Conservation (phyloP, 2,888 invertebrate genomes). For the Ectemnius continuus region DNA sequence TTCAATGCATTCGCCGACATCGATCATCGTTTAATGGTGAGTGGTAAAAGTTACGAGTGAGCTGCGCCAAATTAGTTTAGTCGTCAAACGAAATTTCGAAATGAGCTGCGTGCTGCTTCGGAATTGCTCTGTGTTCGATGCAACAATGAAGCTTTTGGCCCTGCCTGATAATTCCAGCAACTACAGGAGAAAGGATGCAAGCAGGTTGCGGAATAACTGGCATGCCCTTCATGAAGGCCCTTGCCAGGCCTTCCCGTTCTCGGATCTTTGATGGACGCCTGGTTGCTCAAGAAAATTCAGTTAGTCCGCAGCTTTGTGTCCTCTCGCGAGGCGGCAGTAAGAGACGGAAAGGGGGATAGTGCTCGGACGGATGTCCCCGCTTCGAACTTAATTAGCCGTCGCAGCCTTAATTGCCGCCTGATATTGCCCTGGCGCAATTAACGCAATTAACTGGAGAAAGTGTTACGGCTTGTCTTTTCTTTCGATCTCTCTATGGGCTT, state of each 20-base stretch:
- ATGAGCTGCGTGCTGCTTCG: too few relatives aligned
- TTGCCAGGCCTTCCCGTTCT: conserved; percentile 50
- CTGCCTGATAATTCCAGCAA: conserved; percentile 22
- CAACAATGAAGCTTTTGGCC: conserved; percentile 20
- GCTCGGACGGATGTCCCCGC: conserved; percentile 66
- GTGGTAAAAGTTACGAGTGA: too few relatives aligned
- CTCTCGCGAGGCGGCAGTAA: conserved; percentile 60
- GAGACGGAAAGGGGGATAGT: conserved; percentile 54
- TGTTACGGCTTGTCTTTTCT: conserved; percentile 57
- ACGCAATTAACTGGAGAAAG: conserved; percentile 67
- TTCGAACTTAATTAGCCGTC: conserved; percentile 63
- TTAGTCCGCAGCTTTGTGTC: conserved; percentile 77
- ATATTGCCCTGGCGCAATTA: conserved; percentile 71
- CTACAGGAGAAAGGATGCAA: conserved; percentile 49
- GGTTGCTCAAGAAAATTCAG: conserved; percentile 77
- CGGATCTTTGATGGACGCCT: conserved; percentile 76
- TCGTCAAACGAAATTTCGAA: too few relatives aligned
- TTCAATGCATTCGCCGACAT: too few relatives aligned
- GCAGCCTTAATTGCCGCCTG: conserved; percentile 70
- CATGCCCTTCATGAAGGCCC: conserved; percentile 49
- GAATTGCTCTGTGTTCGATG: too few relatives aligned
- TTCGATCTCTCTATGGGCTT: conserved; percentile 27
- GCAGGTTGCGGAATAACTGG: conserved; percentile 54
- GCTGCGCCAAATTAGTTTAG: too few relatives aligned
- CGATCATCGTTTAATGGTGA: too few relatives aligned